Base-by-base conservation (phyloP, 2,888 invertebrate species). In the Drosophila robusta region DNA sequence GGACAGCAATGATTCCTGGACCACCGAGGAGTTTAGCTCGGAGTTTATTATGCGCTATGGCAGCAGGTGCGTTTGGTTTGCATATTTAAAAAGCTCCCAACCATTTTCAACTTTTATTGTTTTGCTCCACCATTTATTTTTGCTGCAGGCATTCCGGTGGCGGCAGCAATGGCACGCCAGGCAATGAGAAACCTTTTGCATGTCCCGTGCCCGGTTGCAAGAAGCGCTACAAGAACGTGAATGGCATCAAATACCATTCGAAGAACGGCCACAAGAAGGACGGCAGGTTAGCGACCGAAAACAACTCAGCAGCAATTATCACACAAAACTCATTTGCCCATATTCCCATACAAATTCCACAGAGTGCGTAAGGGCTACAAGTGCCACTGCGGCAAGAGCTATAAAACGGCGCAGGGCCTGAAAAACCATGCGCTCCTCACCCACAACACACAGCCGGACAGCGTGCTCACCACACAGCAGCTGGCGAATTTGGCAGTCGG, bases 241-340 rank as follows among this genome's bases (percentile, higher is more conserved):
- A 97, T 92, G 97, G 97, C 61, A 96, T 97, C 89, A 97, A 97
- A 90, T 97, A 97, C 92, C 97, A 97, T 92, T 96, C 96, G 44
- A 96, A 96, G 92, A 96, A 97, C 91, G 96, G 96, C 8, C 97
- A 97, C 92, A 96, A 96, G 92, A 96, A 96, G 91, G 96, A 96
- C 87, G 95, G 95, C 91, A 96, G 95, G 96, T 96, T 91, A 94
- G 95, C 94, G 34, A 44, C 6, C 75, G 14, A 41, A 34, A 22
- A 44, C 64, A 64, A 44, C 4, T 42, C 22, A 63, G 29, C 45
- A 46, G 42, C 32, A 54, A 65, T 65, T 26, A 41, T 16, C 58
- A 63, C 56, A 64, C 39, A 47, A 57, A 64, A 69, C 63, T 69
- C 41, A 69, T 63, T 58, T 63, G 50, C 44, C 45, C 52, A 63